Evolutionary conservation across 2,797 vertebrate species (phyloP), one percentile per base, ranked within the genome.

Genomic region (Varecia variegata): DNA sequence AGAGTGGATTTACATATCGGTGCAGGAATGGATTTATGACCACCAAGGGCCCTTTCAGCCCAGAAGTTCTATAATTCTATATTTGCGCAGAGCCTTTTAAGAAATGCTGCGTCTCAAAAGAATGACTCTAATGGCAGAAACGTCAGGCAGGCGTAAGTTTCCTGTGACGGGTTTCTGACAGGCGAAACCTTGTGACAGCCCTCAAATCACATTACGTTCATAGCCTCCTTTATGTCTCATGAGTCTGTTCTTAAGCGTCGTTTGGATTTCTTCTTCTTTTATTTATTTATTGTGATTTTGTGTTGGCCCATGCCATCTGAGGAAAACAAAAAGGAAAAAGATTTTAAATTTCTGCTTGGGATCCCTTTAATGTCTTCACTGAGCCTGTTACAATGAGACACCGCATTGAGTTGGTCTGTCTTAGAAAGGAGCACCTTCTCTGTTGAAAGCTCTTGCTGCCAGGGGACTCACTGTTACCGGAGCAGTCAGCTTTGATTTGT

Each of bases 401-500:
- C 5, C 73, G 81, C 35, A 18, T 88, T 40, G 12, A 87, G 77
- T 35, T 70, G 68, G 23, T 23, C 56, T 96, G 62, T 14, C 54
- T 93, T 74, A 21, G 92, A 50, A 91, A 84, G 93, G 60, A 77
- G 83, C 84, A 3, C 7, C 89, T 92, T 96, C 90, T 70, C 70
- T 5, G 21, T 74, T 56, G 58, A 85, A 96, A 17, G 20, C 88
- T 45, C 74, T 15, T 5, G 62, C 56, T 35, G 94, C 84, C 65
- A 45, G 47, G 97, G 80, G 65, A 90, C 79, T 91, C 79, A 1
- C 5, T 58, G 88, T 60, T 80, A 40, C 38, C 68, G 71, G 95
- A 90, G 90, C 93, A 10, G n/a, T 90, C 95, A 54, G 0, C 94
- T 97, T 97, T 95, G 92, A 77, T 98, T 98, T 98, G 94, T 96